Evolutionary conservation across 2,888 invertebrate genomes (phyloP).

Genomic region (Biston betularia): DNA sequence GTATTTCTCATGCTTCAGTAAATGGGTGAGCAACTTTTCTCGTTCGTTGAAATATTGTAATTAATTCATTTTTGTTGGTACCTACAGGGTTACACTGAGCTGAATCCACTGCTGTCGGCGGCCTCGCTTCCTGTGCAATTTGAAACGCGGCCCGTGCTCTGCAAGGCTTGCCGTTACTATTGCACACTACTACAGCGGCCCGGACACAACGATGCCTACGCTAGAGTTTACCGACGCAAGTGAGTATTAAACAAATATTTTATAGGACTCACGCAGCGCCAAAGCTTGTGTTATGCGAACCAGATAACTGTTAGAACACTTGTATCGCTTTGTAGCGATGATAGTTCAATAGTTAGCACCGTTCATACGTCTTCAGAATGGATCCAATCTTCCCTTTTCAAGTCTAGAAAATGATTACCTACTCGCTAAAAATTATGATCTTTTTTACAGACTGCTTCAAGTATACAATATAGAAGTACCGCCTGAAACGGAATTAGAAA

Average conservation of each 20-base stretch:
- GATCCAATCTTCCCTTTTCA: too few species aligned
- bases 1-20: too few species aligned
- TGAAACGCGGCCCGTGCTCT: constrained; percentile 90
- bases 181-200: constrained; percentile 90
- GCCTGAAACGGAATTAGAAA: constrained; percentile 82
- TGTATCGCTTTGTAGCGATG: too few species aligned
- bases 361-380: too few species aligned
- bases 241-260: constrained; percentile 46
- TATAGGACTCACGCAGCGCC: too few species aligned
- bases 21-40: too few species aligned
- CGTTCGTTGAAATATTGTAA: too few species aligned
- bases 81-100: constrained; percentile 79
- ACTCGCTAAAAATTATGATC: background rate
- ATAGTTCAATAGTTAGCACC: too few species aligned
- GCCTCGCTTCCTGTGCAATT: constrained; percentile 90
- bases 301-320: too few species aligned
- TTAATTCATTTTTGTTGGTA: too few species aligned
- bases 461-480: constrained; percentile 90
- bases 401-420: too few species aligned
- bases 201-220: constrained; percentile 85
- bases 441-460: constrained; percentile 88
- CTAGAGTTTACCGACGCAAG: constrained; percentile 71
- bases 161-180: constrained; percentile 93
- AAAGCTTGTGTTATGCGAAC: too few species aligned
- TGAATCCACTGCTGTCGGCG: constrained; percentile 85